Conservation (phyloP, 2,888 invertebrate genomes). For the Synanthedon myopaeformis region DNA sequence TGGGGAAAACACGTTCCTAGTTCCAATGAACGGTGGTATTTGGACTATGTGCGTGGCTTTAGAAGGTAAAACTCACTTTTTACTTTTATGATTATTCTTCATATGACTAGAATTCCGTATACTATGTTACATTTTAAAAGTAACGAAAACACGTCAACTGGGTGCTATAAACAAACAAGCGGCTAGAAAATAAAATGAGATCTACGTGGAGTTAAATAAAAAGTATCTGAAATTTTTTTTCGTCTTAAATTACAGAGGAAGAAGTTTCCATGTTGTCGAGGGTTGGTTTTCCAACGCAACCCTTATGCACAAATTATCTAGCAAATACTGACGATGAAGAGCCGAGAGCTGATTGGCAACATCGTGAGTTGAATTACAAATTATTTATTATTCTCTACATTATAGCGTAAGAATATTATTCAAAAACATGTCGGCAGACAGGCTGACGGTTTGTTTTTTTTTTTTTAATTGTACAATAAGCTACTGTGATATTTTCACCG, state of each 20-base stretch:
- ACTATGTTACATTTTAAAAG: no score
- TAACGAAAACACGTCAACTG: no score
- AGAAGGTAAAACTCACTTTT: constrained; percentile 67
- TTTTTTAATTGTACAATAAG: background rate
- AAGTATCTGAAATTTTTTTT: background rate
- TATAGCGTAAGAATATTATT: no score
- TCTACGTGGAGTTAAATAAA: background rate
- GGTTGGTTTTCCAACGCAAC: constrained; percentile 76
- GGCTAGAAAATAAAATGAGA: no score
- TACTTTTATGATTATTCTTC: background rate
- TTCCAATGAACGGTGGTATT: constrained; percentile 91
- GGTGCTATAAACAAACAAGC: no score
- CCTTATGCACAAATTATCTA: constrained; percentile 84
- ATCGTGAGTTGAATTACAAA: constrained; percentile 64
- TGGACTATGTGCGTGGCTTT: constrained; percentile 90
- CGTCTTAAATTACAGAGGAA: constrained; percentile 67
- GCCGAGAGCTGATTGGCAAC: constrained; percentile 83
- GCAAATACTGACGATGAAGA: constrained; percentile 80
- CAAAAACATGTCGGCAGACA: no score
- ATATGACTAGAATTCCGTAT: no score
- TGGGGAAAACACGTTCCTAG: constrained; percentile 75
- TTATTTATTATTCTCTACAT: background rate
- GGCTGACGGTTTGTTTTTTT: no score
- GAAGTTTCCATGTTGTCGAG: constrained; percentile 76
- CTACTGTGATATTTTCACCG: background rate